Evolutionary conservation across 2,888 invertebrate genomes (phyloP), one percentile per base, ranked within the genome.

Genomic region (Electrophaes corylata): DNA sequence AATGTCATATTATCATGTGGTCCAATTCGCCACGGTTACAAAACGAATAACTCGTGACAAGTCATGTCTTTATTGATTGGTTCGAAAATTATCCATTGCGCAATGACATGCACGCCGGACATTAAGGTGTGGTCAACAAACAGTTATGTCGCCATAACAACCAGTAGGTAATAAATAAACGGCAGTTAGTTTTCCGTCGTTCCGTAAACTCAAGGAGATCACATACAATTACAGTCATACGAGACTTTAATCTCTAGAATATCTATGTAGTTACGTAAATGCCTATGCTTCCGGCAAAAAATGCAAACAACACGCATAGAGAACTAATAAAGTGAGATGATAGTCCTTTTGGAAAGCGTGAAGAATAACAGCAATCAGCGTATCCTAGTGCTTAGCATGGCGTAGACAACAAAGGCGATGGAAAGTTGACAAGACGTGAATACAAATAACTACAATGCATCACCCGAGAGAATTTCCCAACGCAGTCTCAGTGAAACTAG

Each of bases 381-480:
- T 75, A 82, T 84, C 83, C 84, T 83, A 80, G 65, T 75, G 71
- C 62, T 48, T 60, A 69, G 71, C 59, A 67, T 65, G 68, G 66
- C 68, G 65, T 55, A 70, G 66, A 73, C 78, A 76, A 86, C 85
- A 87, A 88, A 89, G 84, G 79, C 81, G 69, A 78, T 90, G 85
- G 91, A 91, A 91, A 91, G 91, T 88, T 78, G 45, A 40, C 77
- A 72, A 73, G 77, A 70, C 65, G 70, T 82, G 91, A 86, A 91
- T 91, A 91, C 88, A 84, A 90, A 91, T 86, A 64, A 75, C 79
- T 74, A 85, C 88, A 87, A 88, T 88, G 81, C 84, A 81, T 81
- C 81, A 80, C 70, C 68, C 71, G 71, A 71, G 72, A 74, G 74
- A 76, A 81, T 88, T 88, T 88, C 87, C 83, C 85, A 90, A 89